Evolutionary conservation across 2,888 invertebrate species (phyloP), one percentile per base, ranked within the genome.

Genomic region (Gortyna flavago): DNA sequence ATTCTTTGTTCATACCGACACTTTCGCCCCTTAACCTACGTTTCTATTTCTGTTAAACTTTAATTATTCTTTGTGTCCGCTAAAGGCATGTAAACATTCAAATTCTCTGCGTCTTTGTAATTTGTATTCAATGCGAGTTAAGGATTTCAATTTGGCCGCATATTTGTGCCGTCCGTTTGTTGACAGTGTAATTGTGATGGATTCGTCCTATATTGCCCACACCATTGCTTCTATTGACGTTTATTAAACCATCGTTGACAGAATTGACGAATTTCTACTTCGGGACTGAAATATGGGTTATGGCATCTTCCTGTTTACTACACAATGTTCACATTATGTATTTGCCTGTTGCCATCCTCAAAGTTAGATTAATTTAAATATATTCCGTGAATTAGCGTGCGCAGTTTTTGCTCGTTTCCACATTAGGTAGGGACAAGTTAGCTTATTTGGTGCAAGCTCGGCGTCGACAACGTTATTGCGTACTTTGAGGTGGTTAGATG

Each of bases 371-470:
- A 59, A 72, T 83, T 85, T 81, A 80, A 85, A 81, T 84, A 73
- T 81, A 78, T 81, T 78, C 69, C 68, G 72, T 84, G 72, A 81
- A 85, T 84, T 89, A 87, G 75, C 85, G 77, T 89, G 85, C 82
- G 81, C 86, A 88, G 90, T 91, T 95, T 92, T 93, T 92, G 87
- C 88, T 85, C 67, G 79, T 84, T 77, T 87, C 93, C 91, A 85
- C 81, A 88, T 94, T 89, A 86, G 94, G 94, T 80, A 72, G 41
- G 89, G 90, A 90, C 96, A 90, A 90, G 93, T 94, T 93, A 87
- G 91, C 95, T 76, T 94, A 95, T 95, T 93, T 93, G 95, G 95
- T 75, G 72, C 84, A 85, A 78, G 87, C 82, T 78, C 90, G 90
- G 91, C 90, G 90, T 88, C 87, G 85, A 68, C 81, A 66, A 51